Conservation (phyloP, 2,888 invertebrate species). For the Nymphalis polychloros region DNA sequence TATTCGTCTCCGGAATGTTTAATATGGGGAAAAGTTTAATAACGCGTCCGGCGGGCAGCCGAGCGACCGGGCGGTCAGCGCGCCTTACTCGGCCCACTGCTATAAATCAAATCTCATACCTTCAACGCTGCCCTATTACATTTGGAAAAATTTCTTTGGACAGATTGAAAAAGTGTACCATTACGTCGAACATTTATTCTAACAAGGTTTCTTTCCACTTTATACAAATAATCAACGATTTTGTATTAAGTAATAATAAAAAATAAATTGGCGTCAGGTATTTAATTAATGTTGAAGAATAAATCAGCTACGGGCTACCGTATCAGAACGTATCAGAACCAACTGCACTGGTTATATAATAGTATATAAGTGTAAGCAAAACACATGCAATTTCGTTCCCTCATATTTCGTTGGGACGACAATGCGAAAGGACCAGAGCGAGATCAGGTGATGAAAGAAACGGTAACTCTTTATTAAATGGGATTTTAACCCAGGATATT, state of each 20-base stretch:
- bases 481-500: too few species aligned
- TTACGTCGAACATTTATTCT: conserved; percentile 27
- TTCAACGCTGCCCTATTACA: conserved; percentile 74
- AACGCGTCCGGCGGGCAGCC: conserved; percentile 74
- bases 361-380: too few species aligned
- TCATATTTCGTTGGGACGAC: too few species aligned
- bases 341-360: too few species aligned
- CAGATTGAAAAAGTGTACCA: conserved; percentile 37
- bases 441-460: too few species aligned
- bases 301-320: too few species aligned
- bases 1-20: conserved; percentile 83
- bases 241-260: background rate
- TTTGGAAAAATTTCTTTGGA: conserved; percentile 69
- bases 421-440: too few species aligned
- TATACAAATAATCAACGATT: background rate
- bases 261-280: background rate
- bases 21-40: conserved; percentile 83
- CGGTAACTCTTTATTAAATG: too few species aligned
- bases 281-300: too few species aligned
- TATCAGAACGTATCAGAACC: too few species aligned
- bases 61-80: conserved; percentile 63
- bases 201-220: background rate
- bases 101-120: conserved; percentile 81
- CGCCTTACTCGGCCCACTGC: conserved; percentile 64
- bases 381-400: too few species aligned